Base-by-base conservation (phyloP, 1,140 invertebrate genomes). In the Neotoxoptera formosana region DNA sequence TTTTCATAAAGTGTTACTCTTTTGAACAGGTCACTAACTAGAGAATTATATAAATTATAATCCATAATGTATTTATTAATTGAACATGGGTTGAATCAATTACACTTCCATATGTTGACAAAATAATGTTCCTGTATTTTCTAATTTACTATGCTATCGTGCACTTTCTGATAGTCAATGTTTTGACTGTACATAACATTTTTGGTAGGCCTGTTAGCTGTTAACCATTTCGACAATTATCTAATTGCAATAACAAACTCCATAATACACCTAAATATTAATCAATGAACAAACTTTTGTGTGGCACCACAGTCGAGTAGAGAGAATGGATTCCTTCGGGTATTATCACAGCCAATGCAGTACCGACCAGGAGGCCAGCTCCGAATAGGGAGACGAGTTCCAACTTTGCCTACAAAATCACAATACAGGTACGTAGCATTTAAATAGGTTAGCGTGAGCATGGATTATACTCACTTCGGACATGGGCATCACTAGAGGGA, bases 331-430 rank as follows among this genome's bases (percentile, higher is more conserved):
- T 97, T 60, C 99, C 99, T 96, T 99, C 99, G 1, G 99, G 99
- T 94, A 99, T 99, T 87, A 99, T 99, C 1, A 99, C 99, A 93
- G 98, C 98, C 89, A 99, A 95, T 0, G 99, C 99, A 93, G 99
- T 99, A 8, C 99, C 99, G 83, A 99, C 98, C n/a, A 99, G 96
- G 20, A 99, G 96, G 47, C 99, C 99, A 88, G 99, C 99, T 88
- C 99, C 99, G 87, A 99, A 96, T 56, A 99, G 97, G 41, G 99
- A 99, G 53, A 99, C 97, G 94, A 98, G 96, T 95, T 99, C 97
- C 45, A 99, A 95, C 95, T 99, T 99, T 93, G 98, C 98, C 98
- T 99, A 95, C 93, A 97, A 96, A 94, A 94, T 94, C 94, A 94
- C 94, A 95, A 93, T 47, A 48, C 47, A 51, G 17, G 14, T 20